Evolutionary conservation across 2,797 vertebrate species (phyloP).

Genomic region (Anniella stebbinsi): DNA sequence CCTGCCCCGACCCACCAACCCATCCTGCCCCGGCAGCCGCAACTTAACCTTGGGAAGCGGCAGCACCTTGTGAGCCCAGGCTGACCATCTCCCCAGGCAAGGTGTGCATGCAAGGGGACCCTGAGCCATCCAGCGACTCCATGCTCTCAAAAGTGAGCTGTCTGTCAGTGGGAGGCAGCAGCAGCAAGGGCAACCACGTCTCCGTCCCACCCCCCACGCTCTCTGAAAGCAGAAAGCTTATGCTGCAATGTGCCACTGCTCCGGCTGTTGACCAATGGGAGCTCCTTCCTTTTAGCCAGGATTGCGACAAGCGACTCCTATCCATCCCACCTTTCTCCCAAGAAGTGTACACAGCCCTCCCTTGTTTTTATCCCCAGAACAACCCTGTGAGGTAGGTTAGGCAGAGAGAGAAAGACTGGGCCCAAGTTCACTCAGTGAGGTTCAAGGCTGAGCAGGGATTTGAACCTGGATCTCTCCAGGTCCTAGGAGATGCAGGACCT

Average conservation of each 20-base stretch:
- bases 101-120: too few relatives aligned
- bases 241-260: background rate
- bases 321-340: background rate
- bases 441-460: background rate
- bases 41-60: background rate
- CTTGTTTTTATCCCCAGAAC: background rate
- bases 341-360: background rate
- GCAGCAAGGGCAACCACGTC: too few relatives aligned
- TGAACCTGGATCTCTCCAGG: background rate
- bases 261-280: background rate
- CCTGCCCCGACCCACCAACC: background rate
- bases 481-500: background rate
- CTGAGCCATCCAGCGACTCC: background rate
- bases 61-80: background rate
- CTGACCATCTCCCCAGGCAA: too few relatives aligned
- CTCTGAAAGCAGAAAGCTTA: background rate
- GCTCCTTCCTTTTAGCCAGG: background rate
- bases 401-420: background rate
- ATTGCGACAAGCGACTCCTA: background rate
- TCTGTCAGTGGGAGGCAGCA: background rate
- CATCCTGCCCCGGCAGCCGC: background rate
- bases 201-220: too few relatives aligned
- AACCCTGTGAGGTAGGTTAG: background rate
- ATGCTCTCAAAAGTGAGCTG: background rate
- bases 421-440: background rate